Conservation (phyloP, 2,797 vertebrate species). For the Phyllotis vaccarum region DNA sequence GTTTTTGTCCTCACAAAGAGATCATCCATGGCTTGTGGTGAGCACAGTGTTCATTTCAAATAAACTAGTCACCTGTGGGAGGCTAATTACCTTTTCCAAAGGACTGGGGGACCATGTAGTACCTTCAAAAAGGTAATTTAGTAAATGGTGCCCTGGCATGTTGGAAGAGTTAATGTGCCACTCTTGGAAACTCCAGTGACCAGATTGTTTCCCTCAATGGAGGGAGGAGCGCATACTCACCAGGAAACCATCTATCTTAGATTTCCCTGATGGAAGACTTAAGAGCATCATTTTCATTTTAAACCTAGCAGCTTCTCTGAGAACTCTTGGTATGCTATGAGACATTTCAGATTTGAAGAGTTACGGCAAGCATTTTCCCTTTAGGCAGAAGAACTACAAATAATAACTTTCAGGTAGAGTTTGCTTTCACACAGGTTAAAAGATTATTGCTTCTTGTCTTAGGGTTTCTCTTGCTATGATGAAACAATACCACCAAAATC, state of each 20-base stretch:
- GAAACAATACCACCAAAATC: not conserved
- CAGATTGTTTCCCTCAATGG: conserved; percentile 59
- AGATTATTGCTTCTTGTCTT: not conserved
- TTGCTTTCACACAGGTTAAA: not conserved
- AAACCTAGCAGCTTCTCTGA: conserved; percentile 63
- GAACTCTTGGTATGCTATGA: conserved; percentile 73
- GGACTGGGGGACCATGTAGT: conserved; percentile 48
- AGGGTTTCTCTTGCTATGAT: not conserved
- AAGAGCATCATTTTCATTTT: conserved; percentile 80
- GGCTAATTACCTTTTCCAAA: conserved; percentile 74
- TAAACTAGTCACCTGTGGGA: conserved; percentile 68
- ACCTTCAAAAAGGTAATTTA: conserved; percentile 72
- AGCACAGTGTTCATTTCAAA: conserved; percentile 53
- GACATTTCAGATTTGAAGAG: conserved; percentile 73
- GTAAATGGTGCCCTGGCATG: conserved; percentile 71
- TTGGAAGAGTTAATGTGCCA: conserved; percentile 80
- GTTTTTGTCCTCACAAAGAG: conserved; percentile 59
- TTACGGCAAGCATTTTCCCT: conserved; percentile 47
- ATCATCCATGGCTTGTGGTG: not conserved
- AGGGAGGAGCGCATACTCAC: conserved; percentile 68
- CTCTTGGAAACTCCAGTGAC: conserved; percentile 78
- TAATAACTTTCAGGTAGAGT: not conserved
- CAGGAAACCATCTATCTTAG: conserved; percentile 68
- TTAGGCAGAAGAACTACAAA: conserved; percentile 58
- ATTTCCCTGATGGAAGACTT: conserved; percentile 78